Evolutionary conservation across 2,888 invertebrate species (phyloP).

Genomic region (Cephalotes varians): DNA sequence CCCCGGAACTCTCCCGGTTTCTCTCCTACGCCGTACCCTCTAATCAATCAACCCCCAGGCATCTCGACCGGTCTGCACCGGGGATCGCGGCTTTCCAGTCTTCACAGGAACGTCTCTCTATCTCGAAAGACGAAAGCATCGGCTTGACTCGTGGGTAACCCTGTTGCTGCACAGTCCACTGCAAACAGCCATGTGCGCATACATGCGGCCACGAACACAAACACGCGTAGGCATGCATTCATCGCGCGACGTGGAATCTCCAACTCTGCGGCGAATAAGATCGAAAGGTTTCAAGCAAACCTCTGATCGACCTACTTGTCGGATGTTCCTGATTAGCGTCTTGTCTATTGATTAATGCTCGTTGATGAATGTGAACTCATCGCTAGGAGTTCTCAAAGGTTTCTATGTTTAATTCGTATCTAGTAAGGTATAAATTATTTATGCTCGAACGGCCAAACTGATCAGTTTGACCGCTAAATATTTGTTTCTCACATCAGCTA

Average conservation of each 20-base stretch:
- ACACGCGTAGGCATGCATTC: slow-evolving; percentile 44
- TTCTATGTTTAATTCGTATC: slow-evolving; percentile 50
- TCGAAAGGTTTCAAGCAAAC: slow-evolving; percentile 65
- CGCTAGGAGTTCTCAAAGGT: slow-evolving; percentile 43
- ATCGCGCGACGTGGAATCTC: slow-evolving; percentile 68
- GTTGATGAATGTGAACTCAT: slow-evolving; percentile 44
- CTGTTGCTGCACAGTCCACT: slow-evolving; percentile 68
- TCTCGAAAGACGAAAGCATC: slow-evolving; percentile 73
- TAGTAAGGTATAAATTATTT: slow-evolving; percentile 44
- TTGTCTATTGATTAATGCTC: slow-evolving; percentile 53
- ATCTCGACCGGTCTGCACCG: slow-evolving; percentile 78
- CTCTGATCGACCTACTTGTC: slow-evolving; percentile 65
- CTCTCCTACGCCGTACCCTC: slow-evolving; percentile 82
- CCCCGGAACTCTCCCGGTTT: slow-evolving; percentile 79
- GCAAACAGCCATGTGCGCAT: slow-evolving; percentile 51
- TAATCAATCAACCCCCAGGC: slow-evolving; percentile 86
- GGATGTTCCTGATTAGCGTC: slow-evolving; percentile 58
- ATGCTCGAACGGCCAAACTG: slow-evolving; percentile 45
- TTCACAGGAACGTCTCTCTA: slow-evolving; percentile 75
- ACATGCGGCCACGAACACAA: neutral
- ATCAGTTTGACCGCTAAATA: slow-evolving; percentile 43
- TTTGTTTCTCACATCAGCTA: slow-evolving; percentile 12
- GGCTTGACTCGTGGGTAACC: slow-evolving; percentile 64
- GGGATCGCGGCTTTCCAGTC: slow-evolving; percentile 77
- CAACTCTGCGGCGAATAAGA: slow-evolving; percentile 63